phyloP scores from a whole-genome alignment of 2,113 vertebrate genomes.

The Lophotis ruficrista region DNA sequence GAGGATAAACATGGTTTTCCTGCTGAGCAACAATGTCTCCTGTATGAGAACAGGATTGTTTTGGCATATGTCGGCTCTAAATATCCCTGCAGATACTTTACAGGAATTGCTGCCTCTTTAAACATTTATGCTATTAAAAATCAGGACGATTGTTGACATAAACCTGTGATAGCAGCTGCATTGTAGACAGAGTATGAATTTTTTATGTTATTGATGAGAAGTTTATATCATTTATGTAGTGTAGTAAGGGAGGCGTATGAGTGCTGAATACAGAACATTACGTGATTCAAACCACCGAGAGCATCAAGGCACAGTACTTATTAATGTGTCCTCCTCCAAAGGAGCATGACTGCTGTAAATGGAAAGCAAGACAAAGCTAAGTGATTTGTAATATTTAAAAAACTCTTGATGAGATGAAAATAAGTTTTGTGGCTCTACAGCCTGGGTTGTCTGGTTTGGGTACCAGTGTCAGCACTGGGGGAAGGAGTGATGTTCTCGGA shows the following conservation, averaged over 20 bases:
- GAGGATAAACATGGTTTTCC: conserved; percentile 63
- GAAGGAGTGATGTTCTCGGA: background rate
- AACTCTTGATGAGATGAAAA: background rate
- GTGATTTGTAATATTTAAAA: background rate
- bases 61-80: conserved; percentile 54
- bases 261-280: conserved; percentile 41
- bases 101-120: conserved; percentile 68
- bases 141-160: conserved; percentile 68
- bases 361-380: conserved; percentile 15
- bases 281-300: background rate
- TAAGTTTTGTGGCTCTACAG: background rate
- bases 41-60: conserved; percentile 44
- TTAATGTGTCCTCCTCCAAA: conserved; percentile 6
- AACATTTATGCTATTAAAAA: conserved; percentile 75
- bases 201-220: conserved; percentile 74
- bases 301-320: conserved; percentile 10
- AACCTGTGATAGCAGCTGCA: conserved; percentile 68
- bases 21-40: conserved; percentile 66
- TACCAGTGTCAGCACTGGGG: background rate
- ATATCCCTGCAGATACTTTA: conserved; percentile 61
- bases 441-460: background rate
- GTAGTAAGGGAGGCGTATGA: conserved; percentile 29
- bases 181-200: conserved; percentile 68
- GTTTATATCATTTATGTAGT: conserved; percentile 69
- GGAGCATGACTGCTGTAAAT: background rate